Evolutionary conservation across 1,140 invertebrate genomes (phyloP), one percentile per base, ranked within the genome.

Genomic region (Fopius arisanus): DNA sequence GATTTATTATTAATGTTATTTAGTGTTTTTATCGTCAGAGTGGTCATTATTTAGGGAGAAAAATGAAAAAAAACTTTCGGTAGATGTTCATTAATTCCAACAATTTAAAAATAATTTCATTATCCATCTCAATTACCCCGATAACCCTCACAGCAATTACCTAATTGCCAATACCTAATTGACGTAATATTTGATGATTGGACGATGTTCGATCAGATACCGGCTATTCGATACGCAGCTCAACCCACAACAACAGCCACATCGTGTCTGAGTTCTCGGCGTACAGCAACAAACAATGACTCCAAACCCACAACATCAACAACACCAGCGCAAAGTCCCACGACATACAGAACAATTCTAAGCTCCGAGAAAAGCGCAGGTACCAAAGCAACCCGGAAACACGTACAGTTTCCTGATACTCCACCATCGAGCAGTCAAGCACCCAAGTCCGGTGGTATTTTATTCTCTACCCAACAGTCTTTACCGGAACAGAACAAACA

Each of bases 361-460:
- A 74, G 75, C n/a, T 74, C 59, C 14, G 81, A 84, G 59, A 81
- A 75, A 70, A 85, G 77, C 79, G 77, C 81, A 0, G 75, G 69
- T 2, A n/a, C 41, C n/a, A 77, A 79, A 41, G 37, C 75, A 21
- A 51, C 78, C 0, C 81, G 82, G 33, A 88, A 88, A 59, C 86
- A 87, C 70, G 87, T 88, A 0, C 84, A 88, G 29, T 88, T 88
- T 74, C 86, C 85, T 5, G 85, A 87, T 66, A 79, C 69, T 4
- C 68, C 43, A 65, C 14, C 40, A 3, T 69, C 28, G 4, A 65
- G 54, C 14, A 59, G 62, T 65, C 62, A 65, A 31, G 29, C 62
- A 33, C n/a, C 28, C 29, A 65, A 65, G 28, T 65, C 62, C 19
- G 70, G 70, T 72, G 48, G 28, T 33, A 21, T 59, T n/a, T 59